Percentiles rank a stretch among this genome's conserved stretches.
Evolutionary conservation across 2,113 vertebrate genomes (phyloP).

Genomic region (Syrrhaptes paradoxus): DNA sequence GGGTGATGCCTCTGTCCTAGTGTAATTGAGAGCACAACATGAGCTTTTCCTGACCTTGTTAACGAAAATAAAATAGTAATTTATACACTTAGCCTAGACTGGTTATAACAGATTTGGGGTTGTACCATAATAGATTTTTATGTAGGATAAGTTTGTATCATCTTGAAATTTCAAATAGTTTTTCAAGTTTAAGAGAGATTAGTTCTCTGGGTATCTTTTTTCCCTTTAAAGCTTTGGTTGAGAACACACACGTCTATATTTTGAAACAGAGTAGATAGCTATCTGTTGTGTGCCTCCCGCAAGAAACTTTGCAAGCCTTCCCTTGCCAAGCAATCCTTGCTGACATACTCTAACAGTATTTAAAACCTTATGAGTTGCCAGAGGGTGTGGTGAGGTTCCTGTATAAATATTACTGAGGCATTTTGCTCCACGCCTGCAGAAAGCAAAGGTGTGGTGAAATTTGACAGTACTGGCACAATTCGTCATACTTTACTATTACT

Average conservation of each 20-base stretch:
- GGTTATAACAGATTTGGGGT: neutral
- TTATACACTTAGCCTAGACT: neutral
- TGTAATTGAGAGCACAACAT: neutral
- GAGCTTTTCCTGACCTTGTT: neutral
- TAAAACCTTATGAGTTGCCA: neutral
- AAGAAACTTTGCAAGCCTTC: neutral
- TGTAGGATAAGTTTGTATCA: neutral
- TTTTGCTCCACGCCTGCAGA: slow-evolving; percentile 33
- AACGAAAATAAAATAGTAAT: neutral
- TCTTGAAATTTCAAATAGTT: neutral
- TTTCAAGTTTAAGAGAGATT: neutral
- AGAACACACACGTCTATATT: neutral
- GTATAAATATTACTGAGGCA: neutral
- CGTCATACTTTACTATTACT: neutral
- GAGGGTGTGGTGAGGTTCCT: slow-evolving; percentile 42
- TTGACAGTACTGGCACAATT: neutral
- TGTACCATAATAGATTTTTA: neutral
- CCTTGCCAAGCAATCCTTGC: neutral
- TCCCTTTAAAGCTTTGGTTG: neutral
- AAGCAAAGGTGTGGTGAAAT: slow-evolving; percentile 48
- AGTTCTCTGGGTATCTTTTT: neutral
- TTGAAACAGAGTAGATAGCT: slow-evolving; percentile 22
- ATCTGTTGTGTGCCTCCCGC: neutral
- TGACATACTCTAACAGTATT: neutral
- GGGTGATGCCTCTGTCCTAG: neutral